Conservation (phyloP, 2,113 vertebrate genomes). For the Pogonocichla stellata region DNA sequence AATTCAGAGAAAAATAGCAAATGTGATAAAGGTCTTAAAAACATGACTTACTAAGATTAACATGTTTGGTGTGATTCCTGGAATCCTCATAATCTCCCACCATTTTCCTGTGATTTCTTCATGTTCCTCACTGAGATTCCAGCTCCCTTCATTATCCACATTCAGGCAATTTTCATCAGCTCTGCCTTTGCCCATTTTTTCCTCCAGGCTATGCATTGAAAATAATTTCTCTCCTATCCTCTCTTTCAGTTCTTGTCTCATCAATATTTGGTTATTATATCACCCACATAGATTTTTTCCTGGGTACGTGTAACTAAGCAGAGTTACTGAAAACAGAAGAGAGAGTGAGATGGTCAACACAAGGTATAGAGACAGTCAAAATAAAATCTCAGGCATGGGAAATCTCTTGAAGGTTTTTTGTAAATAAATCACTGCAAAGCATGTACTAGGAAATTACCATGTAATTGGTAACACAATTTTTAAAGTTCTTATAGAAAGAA, state of each 20-base stretch:
- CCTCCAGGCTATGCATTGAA: background rate
- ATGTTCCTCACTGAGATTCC: background rate
- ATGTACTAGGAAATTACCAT: background rate
- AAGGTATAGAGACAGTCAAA: background rate
- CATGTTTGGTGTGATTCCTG: background rate
- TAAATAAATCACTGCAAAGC: background rate
- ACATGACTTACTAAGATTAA: background rate
- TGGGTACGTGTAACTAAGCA: background rate
- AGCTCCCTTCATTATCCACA: background rate
- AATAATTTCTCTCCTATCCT: background rate
- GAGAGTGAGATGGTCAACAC: background rate
- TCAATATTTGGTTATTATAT: background rate
- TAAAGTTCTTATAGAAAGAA: background rate
- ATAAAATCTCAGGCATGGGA: background rate
- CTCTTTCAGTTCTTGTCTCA: background rate
- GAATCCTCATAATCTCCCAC: background rate
- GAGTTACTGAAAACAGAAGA: background rate
- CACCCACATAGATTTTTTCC: background rate
- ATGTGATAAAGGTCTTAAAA: background rate
- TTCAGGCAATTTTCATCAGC: background rate
- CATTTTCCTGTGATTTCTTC: background rate
- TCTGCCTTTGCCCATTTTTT: background rate
- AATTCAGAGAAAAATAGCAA: background rate
- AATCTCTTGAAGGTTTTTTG: background rate
- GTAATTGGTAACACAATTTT: background rate